Percentiles rank a stretch among this genome's conserved stretches.
Evolutionary conservation across 2,113 vertebrate species (phyloP).

Genomic region (Vidua chalybeata): DNA sequence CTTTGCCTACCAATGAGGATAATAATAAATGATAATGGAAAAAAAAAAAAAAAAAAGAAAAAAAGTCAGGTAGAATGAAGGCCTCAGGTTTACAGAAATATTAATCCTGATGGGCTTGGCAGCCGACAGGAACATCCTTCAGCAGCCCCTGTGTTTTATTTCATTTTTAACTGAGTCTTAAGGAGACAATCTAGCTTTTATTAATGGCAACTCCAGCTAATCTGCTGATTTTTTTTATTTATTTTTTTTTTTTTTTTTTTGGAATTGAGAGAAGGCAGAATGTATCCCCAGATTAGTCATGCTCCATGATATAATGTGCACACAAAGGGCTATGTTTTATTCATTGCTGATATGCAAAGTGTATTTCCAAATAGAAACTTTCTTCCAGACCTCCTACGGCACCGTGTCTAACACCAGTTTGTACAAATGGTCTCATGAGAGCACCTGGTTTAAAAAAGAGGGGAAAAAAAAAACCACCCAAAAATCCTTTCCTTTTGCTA

Average conservation of each 20-base stretch:
- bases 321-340: slow-evolving; percentile 6
- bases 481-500: rapidly evolving
- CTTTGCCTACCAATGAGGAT: neutral
- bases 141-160: neutral
- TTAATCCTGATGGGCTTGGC: neutral
- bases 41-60: neutral
- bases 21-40: neutral
- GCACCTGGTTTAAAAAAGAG: neutral
- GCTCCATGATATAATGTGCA: neutral
- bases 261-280: neutral
- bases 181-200: neutral
- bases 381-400: neutral
- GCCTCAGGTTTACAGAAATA: neutral
- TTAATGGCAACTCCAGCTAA: neutral
- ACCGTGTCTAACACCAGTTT: neutral
- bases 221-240: neutral
- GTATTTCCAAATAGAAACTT: slow-evolving; percentile 6
- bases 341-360: neutral
- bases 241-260: neutral
- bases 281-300: neutral
- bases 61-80: neutral
- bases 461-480: rapidly evolving
- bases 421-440: neutral
- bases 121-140: neutral
- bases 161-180: neutral